Base-by-base conservation (phyloP, 1,140 invertebrate species). In the Myzus persicae region DNA sequence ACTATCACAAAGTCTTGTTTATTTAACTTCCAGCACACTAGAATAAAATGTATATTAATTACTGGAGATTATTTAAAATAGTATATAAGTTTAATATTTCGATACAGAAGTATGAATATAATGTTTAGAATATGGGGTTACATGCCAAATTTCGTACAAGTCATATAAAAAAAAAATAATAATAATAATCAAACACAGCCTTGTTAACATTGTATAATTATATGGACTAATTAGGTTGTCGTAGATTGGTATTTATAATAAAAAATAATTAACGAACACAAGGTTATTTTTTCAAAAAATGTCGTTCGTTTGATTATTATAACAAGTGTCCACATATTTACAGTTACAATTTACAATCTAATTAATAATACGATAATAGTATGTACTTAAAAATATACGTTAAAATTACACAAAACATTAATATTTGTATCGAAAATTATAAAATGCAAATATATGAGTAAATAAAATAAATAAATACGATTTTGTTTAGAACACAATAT, bases 261-360 rank as follows among this genome's bases (percentile, higher is more conserved):
- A 24, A n/a, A 87, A 84, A 87, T 31, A 87, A 87, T 46, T 31
- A 48, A 46, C 31, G 26, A 87, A 87, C 31, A 48, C 31, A 87
- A 20, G 44, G 44, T 87, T 46, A n/a, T 54, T 54, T 89, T 54
- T 54, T 38, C 22, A 51, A 14, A 38, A 89, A 38, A 54, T 54
- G 2, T 51, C 22, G n/a, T 31, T 89, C 14, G 18, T 38, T 51
- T 54, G 88, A 89, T 89, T 54, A 54, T 54, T 89, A 42, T 40
- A 89, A 54, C 46, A 89, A 89, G 22, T 89, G 88, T 38, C 36
- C 48, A 89, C 22, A 89, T 89, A 89, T 54, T 54, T 89, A 89
- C 88, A 89, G 11, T n/a, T 51, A 42, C 36, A 51, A 38, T 89
- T n/a, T 89, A 89, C 46, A 89, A 48, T 89, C 36, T 89, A 85